Evolutionary conservation across 1,140 invertebrate genomes (phyloP).

Genomic region (Sycophaga agraensis): DNA sequence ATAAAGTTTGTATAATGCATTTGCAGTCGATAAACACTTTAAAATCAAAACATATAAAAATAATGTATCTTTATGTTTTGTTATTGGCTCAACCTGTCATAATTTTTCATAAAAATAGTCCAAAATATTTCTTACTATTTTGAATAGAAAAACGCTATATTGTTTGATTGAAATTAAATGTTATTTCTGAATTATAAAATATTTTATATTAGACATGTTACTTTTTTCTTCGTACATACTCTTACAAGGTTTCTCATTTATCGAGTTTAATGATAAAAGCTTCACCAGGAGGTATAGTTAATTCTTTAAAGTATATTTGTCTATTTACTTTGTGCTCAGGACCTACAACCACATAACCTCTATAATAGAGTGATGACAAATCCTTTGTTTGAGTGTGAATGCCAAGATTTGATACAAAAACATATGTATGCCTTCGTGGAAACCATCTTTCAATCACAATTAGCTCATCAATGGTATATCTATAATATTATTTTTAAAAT

Average conservation of each 20-base stretch:
- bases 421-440: constrained; percentile 72
- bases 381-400: constrained; percentile 63
- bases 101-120: too few species aligned
- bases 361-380: constrained; percentile 73
- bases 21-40: neutral
- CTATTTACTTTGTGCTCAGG: constrained; percentile 61
- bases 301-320: constrained; percentile 68
- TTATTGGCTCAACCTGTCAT: too few species aligned
- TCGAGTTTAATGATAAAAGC: constrained; percentile 69
- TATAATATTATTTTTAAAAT: constrained; percentile 37
- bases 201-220: too few species aligned
- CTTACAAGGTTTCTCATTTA: too few species aligned
- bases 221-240: neutral
- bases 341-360: constrained; percentile 69
- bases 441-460: constrained; percentile 75
- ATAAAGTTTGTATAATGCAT: neutral
- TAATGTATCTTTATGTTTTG: neutral
- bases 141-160: too few species aligned
- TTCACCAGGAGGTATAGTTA: constrained; percentile 64
- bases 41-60: neutral
- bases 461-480: constrained; percentile 64
- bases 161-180: too few species aligned
- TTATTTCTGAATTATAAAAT: too few species aligned
- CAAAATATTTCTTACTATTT: too few species aligned
- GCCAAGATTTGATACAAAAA: constrained; percentile 72